Conservation (phyloP, 2,888 invertebrate species). For the Panopea generosa region DNA sequence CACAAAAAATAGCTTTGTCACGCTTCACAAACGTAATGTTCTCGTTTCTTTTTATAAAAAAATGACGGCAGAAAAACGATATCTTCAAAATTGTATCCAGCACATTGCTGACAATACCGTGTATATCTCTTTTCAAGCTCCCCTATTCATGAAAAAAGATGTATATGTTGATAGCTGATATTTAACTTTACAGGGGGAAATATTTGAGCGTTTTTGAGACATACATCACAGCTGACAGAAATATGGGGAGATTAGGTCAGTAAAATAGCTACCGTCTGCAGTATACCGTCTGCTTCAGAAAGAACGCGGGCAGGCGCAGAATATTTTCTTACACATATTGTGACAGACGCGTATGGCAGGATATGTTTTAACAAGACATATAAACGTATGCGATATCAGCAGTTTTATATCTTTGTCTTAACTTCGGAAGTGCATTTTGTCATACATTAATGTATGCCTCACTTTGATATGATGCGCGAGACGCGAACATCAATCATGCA, state of each 20-base stretch:
- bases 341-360: too few species aligned
- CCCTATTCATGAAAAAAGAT: constrained; percentile 45
- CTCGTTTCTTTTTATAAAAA: not conserved
- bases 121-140: constrained; percentile 44
- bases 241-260: constrained; percentile 26
- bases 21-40: constrained; percentile 24
- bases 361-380: too few species aligned
- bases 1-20: too few species aligned
- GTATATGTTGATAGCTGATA: constrained; percentile 37
- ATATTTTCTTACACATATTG: not conserved
- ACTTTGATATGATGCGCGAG: too few species aligned
- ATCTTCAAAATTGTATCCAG: not conserved
- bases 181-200: constrained; percentile 31
- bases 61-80: constrained; percentile 14
- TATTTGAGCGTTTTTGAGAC: constrained; percentile 37
- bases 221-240: constrained; percentile 48
- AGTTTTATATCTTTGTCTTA: too few species aligned
- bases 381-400: too few species aligned
- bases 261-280: constrained; percentile 20
- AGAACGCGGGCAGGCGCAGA: constrained; percentile 1
- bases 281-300: not conserved
- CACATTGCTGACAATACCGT: constrained; percentile 7
- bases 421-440: too few species aligned
- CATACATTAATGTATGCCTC: too few species aligned
- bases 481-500: too few species aligned